Conservation (phyloP, 2,888 invertebrate species). For the Corbicula japonica region DNA sequence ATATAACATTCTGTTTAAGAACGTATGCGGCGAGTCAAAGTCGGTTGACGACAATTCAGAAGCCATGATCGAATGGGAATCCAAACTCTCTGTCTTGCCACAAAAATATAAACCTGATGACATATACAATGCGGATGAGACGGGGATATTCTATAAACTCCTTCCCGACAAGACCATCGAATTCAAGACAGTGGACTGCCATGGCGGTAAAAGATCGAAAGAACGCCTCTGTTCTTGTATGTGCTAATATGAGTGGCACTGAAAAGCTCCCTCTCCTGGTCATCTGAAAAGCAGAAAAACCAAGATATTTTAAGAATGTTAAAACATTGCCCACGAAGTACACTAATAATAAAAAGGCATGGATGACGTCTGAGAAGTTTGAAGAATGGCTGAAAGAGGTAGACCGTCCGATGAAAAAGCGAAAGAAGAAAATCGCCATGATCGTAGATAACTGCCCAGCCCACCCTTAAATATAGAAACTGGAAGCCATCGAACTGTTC, state of each 20-base stretch:
- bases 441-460: slow-evolving; percentile 73
- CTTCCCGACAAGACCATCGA: slow-evolving; percentile 52
- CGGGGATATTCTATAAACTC: slow-evolving; percentile 59
- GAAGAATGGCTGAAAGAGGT: slow-evolving; percentile 62
- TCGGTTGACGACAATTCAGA: slow-evolving; percentile 11
- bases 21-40: slow-evolving; percentile 50
- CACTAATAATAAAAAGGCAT: slow-evolving; percentile 53
- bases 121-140: slow-evolving; percentile 70
- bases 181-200: slow-evolving; percentile 51
- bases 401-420: slow-evolving; percentile 40
- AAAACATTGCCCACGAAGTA: slow-evolving; percentile 59
- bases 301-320: slow-evolving; percentile 67
- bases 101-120: slow-evolving; percentile 53
- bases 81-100: slow-evolving; percentile 25
- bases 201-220: slow-evolving; percentile 58
- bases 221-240: slow-evolving; percentile 51
- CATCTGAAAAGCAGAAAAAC: slow-evolving; percentile 61
- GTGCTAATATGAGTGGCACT: slow-evolving; percentile 62
- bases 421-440: slow-evolving; percentile 51
- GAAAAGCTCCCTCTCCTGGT: slow-evolving; percentile 59
- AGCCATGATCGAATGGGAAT: slow-evolving; percentile 17
- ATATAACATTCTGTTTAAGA: slow-evolving; percentile 41
- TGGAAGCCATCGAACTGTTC: slow-evolving; percentile 56
- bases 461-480: slow-evolving; percentile 57
- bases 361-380: slow-evolving; percentile 68